These are phyloP conservation scores for Pseudomyrmex gracilis DNA, from an alignment of 1,140 invertebrate species.

Conservation along the genomic window DNA sequence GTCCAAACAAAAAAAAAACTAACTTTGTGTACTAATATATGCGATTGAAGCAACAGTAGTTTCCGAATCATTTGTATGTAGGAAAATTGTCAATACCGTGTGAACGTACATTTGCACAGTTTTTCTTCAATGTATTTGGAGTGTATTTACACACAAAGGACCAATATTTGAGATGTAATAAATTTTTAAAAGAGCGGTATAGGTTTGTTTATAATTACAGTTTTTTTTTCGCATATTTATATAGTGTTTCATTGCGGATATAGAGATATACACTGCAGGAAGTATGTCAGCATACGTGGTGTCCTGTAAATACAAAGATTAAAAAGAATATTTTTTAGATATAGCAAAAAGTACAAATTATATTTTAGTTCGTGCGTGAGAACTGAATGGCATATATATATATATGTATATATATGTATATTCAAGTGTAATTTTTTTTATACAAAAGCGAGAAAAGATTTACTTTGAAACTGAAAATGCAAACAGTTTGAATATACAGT, in stretches of 20 bases:
- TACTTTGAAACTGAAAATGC: background rate
- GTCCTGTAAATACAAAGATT: slow-evolving; percentile 25
- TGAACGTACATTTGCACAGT: background rate
- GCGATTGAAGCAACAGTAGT: background rate
- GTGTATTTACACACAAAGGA: slow-evolving; percentile 8
- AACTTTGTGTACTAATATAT: background rate
- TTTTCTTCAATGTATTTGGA: background rate
- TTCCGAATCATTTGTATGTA: background rate
- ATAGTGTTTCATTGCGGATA: background rate
- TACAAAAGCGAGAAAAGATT: background rate
- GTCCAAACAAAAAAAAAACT: background rate
- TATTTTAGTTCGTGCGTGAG: background rate
- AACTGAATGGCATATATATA: background rate
- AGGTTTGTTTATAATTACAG: background rate
- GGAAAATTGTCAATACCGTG: background rate
- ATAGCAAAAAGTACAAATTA: too few species aligned
- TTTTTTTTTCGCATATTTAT: slow-evolving; percentile 5
- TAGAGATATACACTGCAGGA: background rate
- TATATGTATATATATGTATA: background rate
- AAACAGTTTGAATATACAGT: slow-evolving; percentile 2
- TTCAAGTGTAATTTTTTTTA: background rate
- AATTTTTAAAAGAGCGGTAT: background rate
- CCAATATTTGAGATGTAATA: background rate
- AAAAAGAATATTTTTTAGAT: slow-evolving; percentile 5
- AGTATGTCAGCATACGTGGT: background rate